A percentile compares a stretch with the other conserved stretches of the same genome.
phyloP scores from a whole-genome alignment of 2,888 invertebrate genomes.

The Zaprionus lineosus region DNA sequence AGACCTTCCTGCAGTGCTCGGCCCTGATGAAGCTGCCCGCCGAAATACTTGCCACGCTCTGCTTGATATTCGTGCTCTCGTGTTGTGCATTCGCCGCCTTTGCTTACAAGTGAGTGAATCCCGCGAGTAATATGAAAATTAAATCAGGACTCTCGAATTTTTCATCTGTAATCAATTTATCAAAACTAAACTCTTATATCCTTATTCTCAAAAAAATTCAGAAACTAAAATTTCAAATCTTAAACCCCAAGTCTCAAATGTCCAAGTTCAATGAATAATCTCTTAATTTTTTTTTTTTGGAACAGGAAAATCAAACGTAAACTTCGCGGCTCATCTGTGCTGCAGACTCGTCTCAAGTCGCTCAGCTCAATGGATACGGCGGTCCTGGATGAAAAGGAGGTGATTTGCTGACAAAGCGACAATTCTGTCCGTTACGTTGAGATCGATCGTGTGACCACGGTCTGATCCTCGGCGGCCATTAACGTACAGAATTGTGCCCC shows the following conservation, averaged over 20 bases:
- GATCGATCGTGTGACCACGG: conserved; percentile 94
- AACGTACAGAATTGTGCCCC: conserved; percentile 83
- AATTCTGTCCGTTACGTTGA: conserved; percentile 96
- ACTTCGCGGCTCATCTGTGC: conserved; percentile 88
- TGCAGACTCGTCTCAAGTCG: conserved; percentile 91
- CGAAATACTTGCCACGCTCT: conserved; percentile 86
- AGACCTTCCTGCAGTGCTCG: conserved; percentile 91
- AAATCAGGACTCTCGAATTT: too few species aligned
- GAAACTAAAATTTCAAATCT: too few species aligned
- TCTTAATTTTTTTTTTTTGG: conserved; percentile 11
- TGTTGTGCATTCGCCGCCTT: conserved; percentile 83
- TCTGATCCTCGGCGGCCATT: conserved; percentile 85
- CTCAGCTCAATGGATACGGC: conserved; percentile 89
- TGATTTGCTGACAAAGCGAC: conserved; percentile 98
- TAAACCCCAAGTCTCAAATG: too few species aligned
- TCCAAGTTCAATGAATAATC: neutral
- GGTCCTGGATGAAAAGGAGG: conserved; percentile 92
- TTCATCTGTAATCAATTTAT: too few species aligned
- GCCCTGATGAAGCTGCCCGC: conserved; percentile 90
- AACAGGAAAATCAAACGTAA: conserved; percentile 85
- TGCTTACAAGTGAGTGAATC: conserved; percentile 84
- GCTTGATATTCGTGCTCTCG: conserved; percentile 83
- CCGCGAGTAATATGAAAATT: neutral
- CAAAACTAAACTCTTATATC: too few species aligned
- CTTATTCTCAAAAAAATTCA: too few species aligned